These are phyloP conservation scores for Lasius fuliginosus DNA, from an alignment of 2,888 invertebrate genomes.

Conservation along the genomic window DNA sequence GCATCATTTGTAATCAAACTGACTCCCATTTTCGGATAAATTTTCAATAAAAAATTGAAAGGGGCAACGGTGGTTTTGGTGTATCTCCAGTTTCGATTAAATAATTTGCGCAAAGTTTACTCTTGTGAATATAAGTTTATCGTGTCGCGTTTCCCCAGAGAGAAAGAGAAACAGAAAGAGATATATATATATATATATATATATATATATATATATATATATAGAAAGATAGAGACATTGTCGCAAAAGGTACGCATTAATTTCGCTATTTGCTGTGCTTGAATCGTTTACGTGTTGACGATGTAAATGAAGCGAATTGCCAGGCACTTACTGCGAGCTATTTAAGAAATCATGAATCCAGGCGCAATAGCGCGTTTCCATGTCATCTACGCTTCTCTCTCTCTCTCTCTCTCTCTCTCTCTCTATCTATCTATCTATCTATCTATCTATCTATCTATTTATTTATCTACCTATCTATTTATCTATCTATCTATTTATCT, in stretches of 20 bases:
- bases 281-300: constrained; percentile 55
- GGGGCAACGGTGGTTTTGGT: neutral
- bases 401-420: neutral
- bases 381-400: neutral
- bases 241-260: constrained; percentile 48
- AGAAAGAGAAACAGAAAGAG: neutral
- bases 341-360: constrained; percentile 57
- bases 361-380: constrained; percentile 22
- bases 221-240: neutral
- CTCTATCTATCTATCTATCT: neutral
- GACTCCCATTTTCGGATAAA: constrained; percentile 28
- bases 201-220: no score
- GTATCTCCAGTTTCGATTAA: constrained; percentile 27
- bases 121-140: constrained; percentile 34
- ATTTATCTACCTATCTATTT: neutral
- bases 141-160: neutral
- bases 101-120: constrained; percentile 26
- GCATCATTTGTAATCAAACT: constrained; percentile 45
- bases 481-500: neutral
- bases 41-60: constrained; percentile 38
- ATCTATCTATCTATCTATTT: neutral
- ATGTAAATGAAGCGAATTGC: constrained; percentile 57
- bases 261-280: constrained; percentile 35
- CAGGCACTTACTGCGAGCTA: constrained; percentile 54
- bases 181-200: no score